Conservation (phyloP, 2,797 vertebrate genomes). For the Falco columbarius region DNA sequence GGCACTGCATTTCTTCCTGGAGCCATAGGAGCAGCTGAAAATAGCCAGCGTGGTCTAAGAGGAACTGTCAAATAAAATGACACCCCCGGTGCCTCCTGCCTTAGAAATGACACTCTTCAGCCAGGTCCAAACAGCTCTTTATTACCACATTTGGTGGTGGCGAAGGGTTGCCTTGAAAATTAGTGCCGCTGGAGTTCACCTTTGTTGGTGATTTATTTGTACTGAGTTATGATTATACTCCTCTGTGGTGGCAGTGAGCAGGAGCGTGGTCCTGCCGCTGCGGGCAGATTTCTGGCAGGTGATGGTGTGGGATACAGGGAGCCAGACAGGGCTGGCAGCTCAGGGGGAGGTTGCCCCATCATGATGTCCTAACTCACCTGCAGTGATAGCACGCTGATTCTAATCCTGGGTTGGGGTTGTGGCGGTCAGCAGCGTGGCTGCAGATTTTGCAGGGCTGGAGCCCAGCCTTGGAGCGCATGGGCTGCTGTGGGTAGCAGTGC, state of each 20-base stretch:
- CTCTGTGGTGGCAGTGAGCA: accelerated
- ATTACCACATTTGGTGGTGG: background rate
- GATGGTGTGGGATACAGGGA: background rate
- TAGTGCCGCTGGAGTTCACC: background rate
- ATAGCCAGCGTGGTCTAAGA: background rate
- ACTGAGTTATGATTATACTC: background rate
- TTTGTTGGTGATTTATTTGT: background rate
- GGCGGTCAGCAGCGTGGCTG: background rate
- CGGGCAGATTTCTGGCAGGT: background rate
- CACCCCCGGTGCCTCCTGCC: background rate
- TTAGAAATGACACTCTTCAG: background rate
- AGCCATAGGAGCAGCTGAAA: background rate
- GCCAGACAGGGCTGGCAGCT: background rate
- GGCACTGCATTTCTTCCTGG: background rate
- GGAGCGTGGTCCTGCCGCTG: accelerated
- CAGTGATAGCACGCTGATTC: background rate
- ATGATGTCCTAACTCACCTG: background rate
- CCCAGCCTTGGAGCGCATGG: background rate
- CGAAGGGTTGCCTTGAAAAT: background rate
- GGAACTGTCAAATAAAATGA: constrained; percentile 3
- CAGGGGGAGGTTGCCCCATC: accelerated
- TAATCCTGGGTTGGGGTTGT: background rate
- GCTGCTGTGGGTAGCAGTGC: background rate
- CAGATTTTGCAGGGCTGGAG: background rate
- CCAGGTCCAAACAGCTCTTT: background rate